A percentile compares a stretch with the other conserved stretches of the same genome.
phyloP scores from a whole-genome alignment of 2,797 vertebrate species.

The Rhabdophis nuchalis region DNA sequence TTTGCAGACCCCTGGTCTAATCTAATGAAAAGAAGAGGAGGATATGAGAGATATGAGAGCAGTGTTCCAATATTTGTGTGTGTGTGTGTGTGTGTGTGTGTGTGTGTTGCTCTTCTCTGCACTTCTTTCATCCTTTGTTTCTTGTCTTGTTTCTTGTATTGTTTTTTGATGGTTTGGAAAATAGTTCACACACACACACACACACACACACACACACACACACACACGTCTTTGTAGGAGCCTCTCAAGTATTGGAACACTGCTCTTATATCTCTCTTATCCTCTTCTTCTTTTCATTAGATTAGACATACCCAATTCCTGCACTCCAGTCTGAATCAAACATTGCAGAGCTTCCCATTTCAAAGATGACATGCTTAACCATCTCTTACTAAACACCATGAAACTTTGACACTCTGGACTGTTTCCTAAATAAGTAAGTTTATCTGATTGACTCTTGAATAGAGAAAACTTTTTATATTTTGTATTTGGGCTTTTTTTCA shows the following conservation, averaged over 20 bases:
- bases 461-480: background rate
- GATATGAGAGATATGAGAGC: too few species aligned
- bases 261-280: too few species aligned
- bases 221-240: background rate
- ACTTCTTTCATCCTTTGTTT: background rate
- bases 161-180: background rate
- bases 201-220: accelerated
- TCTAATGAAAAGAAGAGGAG: too few species aligned
- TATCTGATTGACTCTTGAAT: background rate
- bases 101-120: too few species aligned
- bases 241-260: background rate
- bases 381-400: background rate
- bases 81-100: too few species aligned
- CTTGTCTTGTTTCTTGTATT: background rate
- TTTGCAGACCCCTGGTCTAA: too few species aligned
- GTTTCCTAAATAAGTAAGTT: background rate
- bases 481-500: too few species aligned
- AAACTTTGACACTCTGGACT: background rate
- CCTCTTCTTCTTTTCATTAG: background rate
- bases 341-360: background rate
- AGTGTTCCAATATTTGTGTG: too few species aligned
- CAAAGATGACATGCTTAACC: background rate
- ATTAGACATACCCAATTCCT: background rate
- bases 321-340: background rate
- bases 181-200: background rate